A percentile compares a stretch with the other conserved stretches of the same genome.
Evolutionary conservation across 2,888 invertebrate species (phyloP).

Genomic region (Drymonia ruficornis): DNA sequence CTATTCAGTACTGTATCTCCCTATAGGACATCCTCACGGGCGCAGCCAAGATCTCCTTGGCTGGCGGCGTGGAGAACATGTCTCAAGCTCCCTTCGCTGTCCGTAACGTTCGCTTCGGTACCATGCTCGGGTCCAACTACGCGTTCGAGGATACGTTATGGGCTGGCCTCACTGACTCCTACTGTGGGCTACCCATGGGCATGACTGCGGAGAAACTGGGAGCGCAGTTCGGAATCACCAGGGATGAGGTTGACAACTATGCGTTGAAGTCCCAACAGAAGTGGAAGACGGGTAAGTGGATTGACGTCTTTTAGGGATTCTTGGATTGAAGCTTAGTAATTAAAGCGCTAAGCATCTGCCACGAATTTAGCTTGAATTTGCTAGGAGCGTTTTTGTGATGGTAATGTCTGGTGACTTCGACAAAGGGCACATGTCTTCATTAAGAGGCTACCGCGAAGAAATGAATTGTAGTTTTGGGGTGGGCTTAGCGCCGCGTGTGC

Average conservation of each 20-base stretch:
- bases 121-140: constrained; percentile 90
- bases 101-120: constrained; percentile 94
- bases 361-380: no score
- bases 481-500: no score
- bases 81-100: constrained; percentile 95
- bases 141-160: constrained; percentile 95
- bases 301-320: neutral
- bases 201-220: constrained; percentile 97
- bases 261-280: constrained; percentile 93
- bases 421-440: no score
- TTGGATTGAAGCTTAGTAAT: no score
- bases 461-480: no score
- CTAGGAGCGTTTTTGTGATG: no score
- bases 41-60: constrained; percentile 92
- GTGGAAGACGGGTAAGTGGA: constrained; percentile 91
- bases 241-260: constrained; percentile 94
- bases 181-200: constrained; percentile 97
- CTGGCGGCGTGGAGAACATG: constrained; percentile 98
- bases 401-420: no score
- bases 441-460: no score
- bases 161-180: constrained; percentile 92
- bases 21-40: constrained; percentile 93
- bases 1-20: neutral
- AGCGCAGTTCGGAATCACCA: constrained; percentile 89
- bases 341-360: no score